Evolutionary conservation across 2,888 invertebrate genomes (phyloP).

Genomic region (Ametastegia equiseti): DNA sequence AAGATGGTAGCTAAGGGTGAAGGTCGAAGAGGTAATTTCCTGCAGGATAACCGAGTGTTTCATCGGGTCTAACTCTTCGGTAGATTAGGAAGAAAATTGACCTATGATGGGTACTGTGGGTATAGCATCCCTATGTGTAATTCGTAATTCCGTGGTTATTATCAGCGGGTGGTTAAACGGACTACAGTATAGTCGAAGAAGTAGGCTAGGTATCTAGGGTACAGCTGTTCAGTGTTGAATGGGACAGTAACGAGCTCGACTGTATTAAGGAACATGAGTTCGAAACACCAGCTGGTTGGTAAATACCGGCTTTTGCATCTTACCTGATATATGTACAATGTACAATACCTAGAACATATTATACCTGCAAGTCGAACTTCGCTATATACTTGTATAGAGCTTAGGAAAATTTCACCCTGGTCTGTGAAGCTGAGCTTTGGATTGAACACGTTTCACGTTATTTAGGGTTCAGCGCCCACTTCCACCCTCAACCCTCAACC

Average conservation of each 20-base stretch:
- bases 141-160: too few relatives aligned
- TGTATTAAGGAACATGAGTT: not conserved
- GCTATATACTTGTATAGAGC: too few relatives aligned
- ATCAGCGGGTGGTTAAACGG: not conserved
- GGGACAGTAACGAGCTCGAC: not conserved
- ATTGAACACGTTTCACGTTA: not conserved
- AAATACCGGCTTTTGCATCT: too few relatives aligned
- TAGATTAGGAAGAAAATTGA: not conserved
- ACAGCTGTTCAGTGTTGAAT: not conserved
- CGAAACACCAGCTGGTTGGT: too few relatives aligned
- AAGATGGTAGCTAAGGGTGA: not conserved
- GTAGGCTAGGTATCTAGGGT: too few relatives aligned
- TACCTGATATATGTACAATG: too few relatives aligned
- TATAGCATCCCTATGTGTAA: not conserved
- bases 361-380: too few relatives aligned
- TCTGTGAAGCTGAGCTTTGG: not conserved
- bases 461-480: not conserved
- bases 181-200: not conserved
- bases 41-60: not conserved
- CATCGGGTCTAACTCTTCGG: not conserved
- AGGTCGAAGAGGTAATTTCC: not conserved
- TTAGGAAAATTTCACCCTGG: too few relatives aligned
- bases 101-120: too few relatives aligned
- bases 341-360: too few relatives aligned
- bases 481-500: not conserved